phyloP scores from a whole-genome alignment of 1,140 invertebrate genomes.

The Parapsyche elsis region DNA sequence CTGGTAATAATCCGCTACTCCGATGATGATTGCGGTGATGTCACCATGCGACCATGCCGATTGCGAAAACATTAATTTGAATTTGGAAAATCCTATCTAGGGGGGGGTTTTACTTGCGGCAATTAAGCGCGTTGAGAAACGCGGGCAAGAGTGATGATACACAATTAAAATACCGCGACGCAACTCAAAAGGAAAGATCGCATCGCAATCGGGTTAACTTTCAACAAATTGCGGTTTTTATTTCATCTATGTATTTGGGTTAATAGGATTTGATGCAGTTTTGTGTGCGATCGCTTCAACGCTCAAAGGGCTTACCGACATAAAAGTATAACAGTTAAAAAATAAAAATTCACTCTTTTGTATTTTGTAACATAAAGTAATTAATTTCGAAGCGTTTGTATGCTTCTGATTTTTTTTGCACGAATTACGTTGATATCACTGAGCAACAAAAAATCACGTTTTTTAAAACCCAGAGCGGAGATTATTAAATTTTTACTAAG shows the following conservation, averaged over 20 bases:
- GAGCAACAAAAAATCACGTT: too few relatives aligned
- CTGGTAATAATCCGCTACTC: background rate
- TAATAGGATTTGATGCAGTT: background rate
- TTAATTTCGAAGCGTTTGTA: too few relatives aligned
- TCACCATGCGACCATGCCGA: background rate
- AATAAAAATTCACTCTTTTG: too few relatives aligned
- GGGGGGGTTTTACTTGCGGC: background rate
- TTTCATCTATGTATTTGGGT: constrained; percentile 5
- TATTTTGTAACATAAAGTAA: too few relatives aligned
- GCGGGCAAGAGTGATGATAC: background rate
- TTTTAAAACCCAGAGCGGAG: too few relatives aligned
- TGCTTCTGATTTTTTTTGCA: too few relatives aligned
- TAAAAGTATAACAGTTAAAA: too few relatives aligned
- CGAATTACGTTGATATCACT: too few relatives aligned
- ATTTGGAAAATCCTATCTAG: background rate
- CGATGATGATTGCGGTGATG: background rate
- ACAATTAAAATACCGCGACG: constrained; percentile 23
- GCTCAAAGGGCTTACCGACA: too few relatives aligned
- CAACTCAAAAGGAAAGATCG: constrained; percentile 24
- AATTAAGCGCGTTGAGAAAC: constrained; percentile 6
- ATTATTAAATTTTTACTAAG: too few relatives aligned
- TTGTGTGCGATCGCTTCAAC: background rate
- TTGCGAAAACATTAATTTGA: background rate
- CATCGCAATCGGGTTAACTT: background rate
- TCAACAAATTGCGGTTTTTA: background rate